Percentiles rank a stretch among this genome's conserved stretches.
Conservation (phyloP, 2,888 invertebrate species). For the Euplagia quadripunctaria region DNA sequence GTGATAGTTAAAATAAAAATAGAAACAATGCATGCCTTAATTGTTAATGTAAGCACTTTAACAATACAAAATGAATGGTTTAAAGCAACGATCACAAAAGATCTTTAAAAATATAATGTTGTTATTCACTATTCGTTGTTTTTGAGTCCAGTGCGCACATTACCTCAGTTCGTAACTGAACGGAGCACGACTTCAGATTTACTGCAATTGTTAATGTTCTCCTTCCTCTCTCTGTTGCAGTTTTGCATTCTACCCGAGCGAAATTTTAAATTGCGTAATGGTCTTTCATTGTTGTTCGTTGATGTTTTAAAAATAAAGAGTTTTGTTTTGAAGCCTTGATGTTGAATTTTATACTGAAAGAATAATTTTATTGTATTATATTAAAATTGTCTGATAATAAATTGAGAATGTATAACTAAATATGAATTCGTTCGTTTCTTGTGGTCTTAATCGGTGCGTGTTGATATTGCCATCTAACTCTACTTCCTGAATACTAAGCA, state of each 20-base stretch:
- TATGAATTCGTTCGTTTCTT: too few relatives aligned
- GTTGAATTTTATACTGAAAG: not conserved
- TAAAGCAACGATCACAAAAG: not conserved
- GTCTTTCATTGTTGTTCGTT: conserved; percentile 28
- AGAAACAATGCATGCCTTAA: not conserved
- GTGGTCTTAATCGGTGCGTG: too few relatives aligned
- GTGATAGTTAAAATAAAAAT: too few relatives aligned
- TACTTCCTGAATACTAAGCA: too few relatives aligned
- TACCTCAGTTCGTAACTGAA: conserved; percentile 21
- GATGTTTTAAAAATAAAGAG: conserved; percentile 19
- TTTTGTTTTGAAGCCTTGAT: conserved; percentile 3
- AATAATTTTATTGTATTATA: not conserved
- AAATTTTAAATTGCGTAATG: conserved; percentile 33
- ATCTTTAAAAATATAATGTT: not conserved
- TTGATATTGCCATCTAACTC: too few relatives aligned
- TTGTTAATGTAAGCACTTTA: not conserved
- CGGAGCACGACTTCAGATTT: conserved; percentile 45
- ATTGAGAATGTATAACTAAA: not conserved
- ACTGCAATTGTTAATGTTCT: conserved; percentile 36
- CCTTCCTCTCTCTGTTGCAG: conserved; percentile 33
- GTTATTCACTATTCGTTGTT: conserved; percentile 6
- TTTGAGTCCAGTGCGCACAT: not conserved
- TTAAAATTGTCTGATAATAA: not conserved
- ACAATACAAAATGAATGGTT: not conserved
- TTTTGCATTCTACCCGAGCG: conserved; percentile 33